Evolutionary conservation across 2,888 invertebrate genomes (phyloP), one percentile per base, ranked within the genome.

Genomic region (Microctonus brassicae): DNA sequence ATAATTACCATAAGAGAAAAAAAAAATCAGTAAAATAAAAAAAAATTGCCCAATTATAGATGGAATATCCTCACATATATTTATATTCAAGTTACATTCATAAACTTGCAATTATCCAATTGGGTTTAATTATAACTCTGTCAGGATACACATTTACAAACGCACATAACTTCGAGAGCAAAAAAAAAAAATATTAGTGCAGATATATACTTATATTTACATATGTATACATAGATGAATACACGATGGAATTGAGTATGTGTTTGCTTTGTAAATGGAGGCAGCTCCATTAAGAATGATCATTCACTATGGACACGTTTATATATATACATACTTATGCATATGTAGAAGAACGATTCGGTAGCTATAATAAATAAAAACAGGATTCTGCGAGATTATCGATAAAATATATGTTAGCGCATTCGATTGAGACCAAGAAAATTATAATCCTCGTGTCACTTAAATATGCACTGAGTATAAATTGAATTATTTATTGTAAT

Each of bases 351-450:
- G 24, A 22, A 13, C 60, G 47, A 60, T 55, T 61, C 70, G 72
- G 77, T 74, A 75, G 75, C 77, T 73, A 77, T 73, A 77, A 77
- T 77, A 77, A 77, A 77, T 77, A 77, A 77, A 75, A 70, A 72
- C 72, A 73, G 74, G 73, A 75, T 73, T 75, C 74, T 67, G 69
- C 66, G 77, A 77, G 77, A 77, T 77, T 77, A 77, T 77, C 77
- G 75, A 74, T 77, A 77, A 77, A 77, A 77, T 77, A 47, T 47
- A 75, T 77, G 77, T n/a, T 75, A 73, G 75, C 74, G 70, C 65
- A 70, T 62, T 61, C n/a, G 64, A 42, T 36, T 63, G 58, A 64
- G 61, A 36, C 69, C 62, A 69, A 69, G 69, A n/a, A 39, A 69
- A 69, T 69, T 63, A 69, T 69, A 69, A 69, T 69, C 69, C 61